phyloP scores from a whole-genome alignment of 2,797 vertebrate species.

The Delichon dasypus region DNA sequence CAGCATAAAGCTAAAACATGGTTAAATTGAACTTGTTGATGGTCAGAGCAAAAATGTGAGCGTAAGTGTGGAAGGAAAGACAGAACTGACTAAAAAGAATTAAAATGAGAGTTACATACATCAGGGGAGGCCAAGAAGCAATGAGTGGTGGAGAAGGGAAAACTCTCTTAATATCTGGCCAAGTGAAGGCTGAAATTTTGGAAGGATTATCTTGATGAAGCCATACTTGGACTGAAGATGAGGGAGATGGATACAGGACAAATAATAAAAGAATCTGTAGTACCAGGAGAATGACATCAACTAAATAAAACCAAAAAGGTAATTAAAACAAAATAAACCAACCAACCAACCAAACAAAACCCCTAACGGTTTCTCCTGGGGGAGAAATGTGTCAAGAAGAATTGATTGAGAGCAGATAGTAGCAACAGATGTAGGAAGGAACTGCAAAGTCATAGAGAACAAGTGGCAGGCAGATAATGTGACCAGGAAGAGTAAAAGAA shows the following conservation, averaged over 20 bases:
- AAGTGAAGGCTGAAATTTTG: not conserved
- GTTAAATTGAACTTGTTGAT: not conserved
- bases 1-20: rapidly evolving
- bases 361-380: not conserved
- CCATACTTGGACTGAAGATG: not conserved
- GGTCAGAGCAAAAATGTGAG: not conserved
- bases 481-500: not conserved
- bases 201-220: not conserved
- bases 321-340: not conserved
- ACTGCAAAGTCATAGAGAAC: not conserved
- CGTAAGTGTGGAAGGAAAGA: not conserved
- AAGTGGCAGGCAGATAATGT: not conserved
- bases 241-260: not conserved
- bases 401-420: not conserved
- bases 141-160: not conserved
- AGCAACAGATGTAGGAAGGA: not conserved
- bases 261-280: not conserved
- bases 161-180: not conserved
- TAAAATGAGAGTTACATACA: not conserved
- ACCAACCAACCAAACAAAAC: not conserved
- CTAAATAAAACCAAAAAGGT: not conserved
- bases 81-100: not conserved
- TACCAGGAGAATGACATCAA: not conserved
- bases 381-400: not conserved
- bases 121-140: not conserved